phyloP scores from a whole-genome alignment of 2,888 invertebrate species.

The Sthenelais limicola region DNA sequence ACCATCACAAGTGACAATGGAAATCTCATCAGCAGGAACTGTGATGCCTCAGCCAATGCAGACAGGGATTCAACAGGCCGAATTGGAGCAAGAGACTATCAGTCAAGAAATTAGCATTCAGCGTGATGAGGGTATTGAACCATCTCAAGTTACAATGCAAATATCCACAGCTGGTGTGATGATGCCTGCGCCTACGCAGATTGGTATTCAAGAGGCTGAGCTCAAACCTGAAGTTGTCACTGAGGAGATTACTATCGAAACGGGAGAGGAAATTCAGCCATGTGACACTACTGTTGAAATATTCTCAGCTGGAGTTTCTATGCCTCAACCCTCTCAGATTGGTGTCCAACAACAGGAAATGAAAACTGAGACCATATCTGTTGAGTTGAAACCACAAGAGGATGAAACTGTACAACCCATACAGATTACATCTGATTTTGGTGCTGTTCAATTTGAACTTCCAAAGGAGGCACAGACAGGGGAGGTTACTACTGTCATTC shows the following conservation, averaged over 20 bases:
- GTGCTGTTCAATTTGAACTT: neutral
- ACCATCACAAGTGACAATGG: conserved; percentile 38
- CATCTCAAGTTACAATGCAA: conserved; percentile 31
- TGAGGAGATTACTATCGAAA: conserved; percentile 15
- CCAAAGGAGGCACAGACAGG: conserved; percentile 2
- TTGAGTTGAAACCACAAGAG: conserved; percentile 8
- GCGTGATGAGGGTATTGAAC: conserved; percentile 4
- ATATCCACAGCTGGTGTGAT: conserved; percentile 42
- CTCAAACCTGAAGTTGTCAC: conserved; percentile 32
- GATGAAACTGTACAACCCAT: conserved; percentile 7
- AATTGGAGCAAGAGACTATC: conserved; percentile 30
- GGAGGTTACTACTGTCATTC: neutral
- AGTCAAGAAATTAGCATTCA: conserved; percentile 12
- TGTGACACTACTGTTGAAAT: conserved; percentile 31
- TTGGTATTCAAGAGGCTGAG: conserved; percentile 24
- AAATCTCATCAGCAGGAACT: conserved; percentile 36
- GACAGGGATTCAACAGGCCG: neutral
- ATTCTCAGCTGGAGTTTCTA: conserved; percentile 16
- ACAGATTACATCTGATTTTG: conserved; percentile 2
- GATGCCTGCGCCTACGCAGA: conserved; percentile 17
- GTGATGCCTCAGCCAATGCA: conserved; percentile 6
- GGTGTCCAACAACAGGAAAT: conserved; percentile 12
- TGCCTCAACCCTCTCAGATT: conserved; percentile 8
- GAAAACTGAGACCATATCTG: conserved; percentile 7
- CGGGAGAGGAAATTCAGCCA: conserved; percentile 33